Evolutionary conservation across 2,797 vertebrate species (phyloP).

Genomic region (Lates japonicus): DNA sequence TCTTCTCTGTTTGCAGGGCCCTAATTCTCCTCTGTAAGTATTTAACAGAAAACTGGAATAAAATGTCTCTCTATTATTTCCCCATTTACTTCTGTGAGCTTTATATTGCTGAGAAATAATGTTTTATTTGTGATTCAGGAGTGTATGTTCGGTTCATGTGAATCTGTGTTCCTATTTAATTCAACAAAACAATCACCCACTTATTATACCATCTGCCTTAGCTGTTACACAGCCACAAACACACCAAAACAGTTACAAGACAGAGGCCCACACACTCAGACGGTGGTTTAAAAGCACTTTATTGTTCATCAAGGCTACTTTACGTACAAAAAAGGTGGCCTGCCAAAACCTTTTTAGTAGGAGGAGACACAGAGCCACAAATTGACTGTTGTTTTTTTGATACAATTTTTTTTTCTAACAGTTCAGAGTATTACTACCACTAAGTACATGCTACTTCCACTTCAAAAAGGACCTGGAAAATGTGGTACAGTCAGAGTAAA

Average conservation of each 20-base stretch:
- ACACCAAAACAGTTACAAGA: constrained; percentile 8
- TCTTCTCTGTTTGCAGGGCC: not conserved
- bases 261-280: constrained; percentile 46
- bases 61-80: constrained; percentile 39
- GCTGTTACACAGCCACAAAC: constrained; percentile 10
- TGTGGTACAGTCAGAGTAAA: constrained; percentile 55
- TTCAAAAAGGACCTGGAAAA: constrained; percentile 69
- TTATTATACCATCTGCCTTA: not conserved
- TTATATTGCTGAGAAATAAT: not conserved
- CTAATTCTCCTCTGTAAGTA: constrained; percentile 13
- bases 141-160: not conserved
- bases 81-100: constrained; percentile 1
- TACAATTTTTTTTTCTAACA: constrained; percentile 84
- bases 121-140: not conserved
- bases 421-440: constrained; percentile 81
- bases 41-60: constrained; percentile 62
- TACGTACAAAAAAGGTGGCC: constrained; percentile 99
- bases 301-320: constrained; percentile 99
- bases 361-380: constrained; percentile 95
- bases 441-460: constrained; percentile 81
- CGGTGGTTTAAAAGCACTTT: constrained; percentile 99
- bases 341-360: constrained; percentile 96
- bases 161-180: not conserved
- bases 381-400: constrained; percentile 89
- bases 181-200: not conserved